Base-by-base conservation (phyloP, 2,888 invertebrate genomes). In the Panzeria rudis region DNA sequence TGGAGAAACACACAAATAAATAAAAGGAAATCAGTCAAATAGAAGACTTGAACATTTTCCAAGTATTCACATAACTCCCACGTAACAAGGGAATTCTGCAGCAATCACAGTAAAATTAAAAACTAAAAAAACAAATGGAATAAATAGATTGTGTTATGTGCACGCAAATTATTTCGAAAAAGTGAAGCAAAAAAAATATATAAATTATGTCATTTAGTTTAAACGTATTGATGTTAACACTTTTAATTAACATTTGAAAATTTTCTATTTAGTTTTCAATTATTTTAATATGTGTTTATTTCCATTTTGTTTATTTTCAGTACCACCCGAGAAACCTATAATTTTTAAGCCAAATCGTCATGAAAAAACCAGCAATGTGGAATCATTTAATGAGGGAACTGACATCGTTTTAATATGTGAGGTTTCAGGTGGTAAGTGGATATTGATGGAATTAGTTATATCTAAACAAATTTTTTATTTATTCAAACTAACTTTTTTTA, bases 321-420 rank as follows among this genome's bases (percentile, higher is more conserved):
- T 97, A 89, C 97, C 97, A 89, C 97, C 97, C 66, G 95, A 95
- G 89, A 94, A 95, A 91, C 97, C 97, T 73, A 95, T 96, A 89
- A 97, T 97, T 93, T 96, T 95, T 92, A 97, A 97, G 90, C 95
- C 95, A 62, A 95, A 95, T 89, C 94, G 95, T 89, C 94, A 96
- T 91, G 96, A 97, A 90, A 94, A 95, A 90, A 94, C 96, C 87
- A 95, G 95, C 91, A 93, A 96, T 87, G 95, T 96, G 88, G 96
- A 97, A 91, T 95, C 96, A 29, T 97, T 97, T 93, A 97, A 97
- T 91, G 97, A 97, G 93, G 97, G 97, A 44, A 95, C 95, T 86
- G 96, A 97, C 90, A 95, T 97, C 69, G 94, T 95, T 89, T 94
- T 97, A 87, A 95, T 96, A 89, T 97, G 97, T 90, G 96, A 97